These are phyloP conservation scores for Odontomyia ornata DNA, from an alignment of 2,888 invertebrate species.

Conservation along the genomic window DNA sequence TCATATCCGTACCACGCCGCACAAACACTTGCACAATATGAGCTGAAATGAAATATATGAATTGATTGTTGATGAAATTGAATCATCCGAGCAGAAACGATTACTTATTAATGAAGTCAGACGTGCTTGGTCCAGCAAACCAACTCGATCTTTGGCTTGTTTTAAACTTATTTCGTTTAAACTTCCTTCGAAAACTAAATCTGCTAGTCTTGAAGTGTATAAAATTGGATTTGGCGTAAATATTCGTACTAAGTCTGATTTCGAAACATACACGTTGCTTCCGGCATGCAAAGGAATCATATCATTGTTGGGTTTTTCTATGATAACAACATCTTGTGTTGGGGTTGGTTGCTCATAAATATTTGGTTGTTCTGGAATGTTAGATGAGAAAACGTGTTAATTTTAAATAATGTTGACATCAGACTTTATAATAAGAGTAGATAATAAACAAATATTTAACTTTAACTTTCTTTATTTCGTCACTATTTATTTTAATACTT, in stretches of 20 bases:
- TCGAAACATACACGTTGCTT: slow-evolving; percentile 60
- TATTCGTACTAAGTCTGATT: slow-evolving; percentile 59
- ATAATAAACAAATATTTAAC: no score
- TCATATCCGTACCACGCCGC: slow-evolving; percentile 57
- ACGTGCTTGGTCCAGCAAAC: slow-evolving; percentile 54
- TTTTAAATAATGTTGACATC: no score
- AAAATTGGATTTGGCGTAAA: slow-evolving; percentile 59
- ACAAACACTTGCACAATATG: slow-evolving; percentile 62
- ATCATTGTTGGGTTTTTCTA: slow-evolving; percentile 40
- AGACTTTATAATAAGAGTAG: no score
- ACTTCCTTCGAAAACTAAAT: slow-evolving; percentile 59
- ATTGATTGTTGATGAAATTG: neutral
- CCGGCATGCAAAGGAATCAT: slow-evolving; percentile 61
- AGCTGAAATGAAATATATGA: slow-evolving; percentile 54
- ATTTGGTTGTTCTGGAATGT: no score
- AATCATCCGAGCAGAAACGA: neutral
- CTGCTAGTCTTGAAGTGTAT: slow-evolving; percentile 60
- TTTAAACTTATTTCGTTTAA: slow-evolving; percentile 52
- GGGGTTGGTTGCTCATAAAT: neutral
- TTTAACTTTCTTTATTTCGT: no score
- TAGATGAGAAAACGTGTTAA: no score
- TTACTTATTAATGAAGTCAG: slow-evolving; percentile 61
- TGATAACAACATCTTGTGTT: neutral
- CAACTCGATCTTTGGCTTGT: slow-evolving; percentile 53
- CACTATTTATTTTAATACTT: no score